Evolutionary conservation across 2,113 vertebrate species (phyloP), one percentile per base, ranked within the genome.

Genomic region (Podilymbus podiceps): DNA sequence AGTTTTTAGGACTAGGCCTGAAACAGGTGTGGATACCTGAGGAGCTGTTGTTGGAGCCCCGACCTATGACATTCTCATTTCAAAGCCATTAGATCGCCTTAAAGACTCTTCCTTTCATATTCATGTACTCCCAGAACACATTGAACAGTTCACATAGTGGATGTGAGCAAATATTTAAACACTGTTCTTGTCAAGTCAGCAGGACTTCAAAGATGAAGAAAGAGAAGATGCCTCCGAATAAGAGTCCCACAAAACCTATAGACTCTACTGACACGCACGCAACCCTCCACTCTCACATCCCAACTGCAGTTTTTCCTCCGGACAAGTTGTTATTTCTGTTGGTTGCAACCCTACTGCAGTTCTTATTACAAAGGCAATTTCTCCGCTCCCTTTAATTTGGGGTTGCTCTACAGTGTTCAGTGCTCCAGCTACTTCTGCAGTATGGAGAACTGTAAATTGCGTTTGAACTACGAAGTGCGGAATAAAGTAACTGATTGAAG

Each of bases 351-450:
- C 85, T 63, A 55, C 76, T 31, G 90, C 83, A 25, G 13, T 55
- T 77, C 88, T 91, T 78, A 78, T 86, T 89, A 56, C 73, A 72
- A 84, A 92, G 80, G 83, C 85, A 85, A 78, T 93, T 95, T 78
- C 73, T 67, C 79, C 73, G 93, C 78, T 97, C 68, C 79, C 88
- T 92, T 97, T 95, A 93, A 94, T 94, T 89, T 76, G 86, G 76
- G 76, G 90, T 85, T 90, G 86, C 69, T 71, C 42, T 50, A 31
- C 49, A 12, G 60, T 0, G 1, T 15, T 92, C 53, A 7, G 74
- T 31, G 66, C 75, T 91, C 90, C 72, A 87, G 86, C 92, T 75
- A 44, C 88, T 89, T 68, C 66, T 53, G 77, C 66, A 2, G 76
- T 0, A 64, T 4, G 42, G 86, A 7, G 2, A 87, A 89, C 77